Evolutionary conservation across 2,797 vertebrate species (phyloP), one percentile per base, ranked within the genome.

Genomic region (Manis javanica): DNA sequence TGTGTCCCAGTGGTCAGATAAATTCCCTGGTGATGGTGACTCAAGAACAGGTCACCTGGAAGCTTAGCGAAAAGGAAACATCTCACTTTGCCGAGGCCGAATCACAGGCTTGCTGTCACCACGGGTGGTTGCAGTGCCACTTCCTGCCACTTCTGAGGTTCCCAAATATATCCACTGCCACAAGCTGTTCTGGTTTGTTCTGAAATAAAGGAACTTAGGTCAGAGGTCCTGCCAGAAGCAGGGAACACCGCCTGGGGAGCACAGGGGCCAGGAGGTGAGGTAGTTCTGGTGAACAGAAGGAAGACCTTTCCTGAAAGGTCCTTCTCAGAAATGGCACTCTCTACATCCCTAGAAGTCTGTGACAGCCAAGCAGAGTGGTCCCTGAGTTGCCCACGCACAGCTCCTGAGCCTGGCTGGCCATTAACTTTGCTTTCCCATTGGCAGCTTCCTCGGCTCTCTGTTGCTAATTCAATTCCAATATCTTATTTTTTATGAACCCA

Each of bases 41-140:
- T 46, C 53, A 16, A 5, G 13, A 34, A 49, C 12, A 16, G 12
- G 13, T 13, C 29, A 29, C 26, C 31, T 34, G 37, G 39, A 18
- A 31, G n/a, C 39, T 63, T 23, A 69, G 46, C 12, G 24, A 37
- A 3, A 31, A n/a, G 0, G 29, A 8, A 29, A 79, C 24, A 16
- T 14, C 15, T 26, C n/a, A 1, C 5, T 74, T 66, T 15, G 34
- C 64, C 19, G 7, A 39, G 23, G 3, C 34, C 69, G 42, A 6
- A 37, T 23, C 53, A 31, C 4, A 18, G 39, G 16, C n/a, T 69
- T 14, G 6, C 37, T 26, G 11, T 66, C 61, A 11, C 53, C 0
- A 0, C 29, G 39, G 2, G n/a, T 49, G 68, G 16, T 10, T 1
- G 29, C 2, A 1, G 3, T 2, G 0, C 13, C 29, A 2, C 13